These are phyloP conservation scores for Tribolium castaneum DNA, from an alignment of 1,140 invertebrate species.

Conservation along the genomic window DNA sequence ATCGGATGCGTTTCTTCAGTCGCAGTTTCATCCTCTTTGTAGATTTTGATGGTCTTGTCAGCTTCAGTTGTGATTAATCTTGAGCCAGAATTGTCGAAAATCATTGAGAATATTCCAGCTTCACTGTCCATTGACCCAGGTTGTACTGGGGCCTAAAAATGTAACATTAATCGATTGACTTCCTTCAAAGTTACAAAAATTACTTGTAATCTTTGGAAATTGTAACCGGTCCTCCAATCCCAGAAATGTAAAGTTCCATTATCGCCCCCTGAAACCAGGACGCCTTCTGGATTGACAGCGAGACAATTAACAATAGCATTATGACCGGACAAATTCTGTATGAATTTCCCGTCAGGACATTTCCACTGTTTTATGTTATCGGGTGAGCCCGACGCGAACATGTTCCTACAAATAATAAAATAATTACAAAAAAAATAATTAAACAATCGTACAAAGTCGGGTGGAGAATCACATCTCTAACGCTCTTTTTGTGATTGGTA, in stretches of 20 bases:
- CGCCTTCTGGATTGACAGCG: slow-evolving; percentile 93
- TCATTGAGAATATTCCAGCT: slow-evolving; percentile 95
- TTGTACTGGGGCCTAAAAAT: slow-evolving; percentile 64
- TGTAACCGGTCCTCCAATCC: slow-evolving; percentile 99
- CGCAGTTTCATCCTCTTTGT: slow-evolving; percentile 96
- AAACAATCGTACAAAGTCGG: slow-evolving; percentile 78
- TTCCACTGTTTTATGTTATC: slow-evolving; percentile 99
- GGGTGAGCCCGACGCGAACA: slow-evolving; percentile 97
- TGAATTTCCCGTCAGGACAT: slow-evolving; percentile 97
- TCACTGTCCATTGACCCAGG: slow-evolving; percentile 99
- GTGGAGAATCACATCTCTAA: slow-evolving; percentile 91
- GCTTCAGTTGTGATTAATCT: slow-evolving; percentile 97
- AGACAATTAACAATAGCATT: slow-evolving; percentile 98
- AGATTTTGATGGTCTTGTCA: slow-evolving; percentile 99
- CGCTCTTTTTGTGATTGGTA: slow-evolving; percentile 99
- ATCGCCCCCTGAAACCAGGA: slow-evolving; percentile 97
- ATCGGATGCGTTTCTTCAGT: slow-evolving; percentile 97
- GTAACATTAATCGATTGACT: neutral
- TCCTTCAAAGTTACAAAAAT: neutral
- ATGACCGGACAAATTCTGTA: slow-evolving; percentile 97
- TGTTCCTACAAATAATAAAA: slow-evolving; percentile 73
- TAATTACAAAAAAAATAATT: neutral
- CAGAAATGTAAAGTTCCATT: slow-evolving; percentile 99
- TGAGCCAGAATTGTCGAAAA: slow-evolving; percentile 93
- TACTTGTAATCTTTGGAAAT: slow-evolving; percentile 90